phyloP scores from a whole-genome alignment of 2,888 invertebrate species.

The Parascotia fuliginaria region DNA sequence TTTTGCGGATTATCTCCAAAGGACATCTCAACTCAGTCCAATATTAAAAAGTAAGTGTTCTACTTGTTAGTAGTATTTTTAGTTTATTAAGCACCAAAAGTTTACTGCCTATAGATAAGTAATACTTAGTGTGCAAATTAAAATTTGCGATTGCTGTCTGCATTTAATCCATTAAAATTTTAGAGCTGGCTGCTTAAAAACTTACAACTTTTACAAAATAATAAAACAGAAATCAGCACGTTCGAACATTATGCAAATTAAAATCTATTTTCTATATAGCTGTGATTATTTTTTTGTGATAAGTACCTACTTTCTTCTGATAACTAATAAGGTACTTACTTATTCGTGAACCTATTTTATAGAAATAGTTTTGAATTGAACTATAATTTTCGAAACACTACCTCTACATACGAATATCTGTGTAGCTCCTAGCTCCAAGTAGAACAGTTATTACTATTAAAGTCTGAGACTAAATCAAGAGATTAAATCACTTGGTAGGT shows the following conservation, averaged over 20 bases:
- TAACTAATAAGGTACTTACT: too few relatives aligned
- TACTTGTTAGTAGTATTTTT: background rate
- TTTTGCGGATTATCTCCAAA: conserved; percentile 71
- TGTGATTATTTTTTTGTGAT: background rate
- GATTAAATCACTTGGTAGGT: too few relatives aligned
- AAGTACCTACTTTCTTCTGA: background rate
- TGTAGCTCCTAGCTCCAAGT: too few relatives aligned
- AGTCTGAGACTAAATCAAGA: too few relatives aligned
- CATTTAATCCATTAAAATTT: background rate
- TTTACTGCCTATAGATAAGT: too few relatives aligned
- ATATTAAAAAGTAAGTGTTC: conserved; percentile 74
- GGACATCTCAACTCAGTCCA: conserved; percentile 74
- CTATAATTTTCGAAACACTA: background rate
- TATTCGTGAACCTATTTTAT: too few relatives aligned
- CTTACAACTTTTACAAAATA: background rate
- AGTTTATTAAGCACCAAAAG: background rate
- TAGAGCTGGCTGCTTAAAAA: background rate
- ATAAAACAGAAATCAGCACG: background rate
- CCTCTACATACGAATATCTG: too few relatives aligned
- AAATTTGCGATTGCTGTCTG: background rate
- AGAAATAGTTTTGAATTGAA: background rate
- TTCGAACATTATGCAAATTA: background rate
- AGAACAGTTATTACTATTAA: too few relatives aligned
- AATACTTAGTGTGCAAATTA: background rate
- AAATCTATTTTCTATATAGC: background rate